Evolutionary conservation across 2,888 invertebrate genomes (phyloP), one percentile per base, ranked within the genome.

Genomic region (Dugesia japonica): DNA sequence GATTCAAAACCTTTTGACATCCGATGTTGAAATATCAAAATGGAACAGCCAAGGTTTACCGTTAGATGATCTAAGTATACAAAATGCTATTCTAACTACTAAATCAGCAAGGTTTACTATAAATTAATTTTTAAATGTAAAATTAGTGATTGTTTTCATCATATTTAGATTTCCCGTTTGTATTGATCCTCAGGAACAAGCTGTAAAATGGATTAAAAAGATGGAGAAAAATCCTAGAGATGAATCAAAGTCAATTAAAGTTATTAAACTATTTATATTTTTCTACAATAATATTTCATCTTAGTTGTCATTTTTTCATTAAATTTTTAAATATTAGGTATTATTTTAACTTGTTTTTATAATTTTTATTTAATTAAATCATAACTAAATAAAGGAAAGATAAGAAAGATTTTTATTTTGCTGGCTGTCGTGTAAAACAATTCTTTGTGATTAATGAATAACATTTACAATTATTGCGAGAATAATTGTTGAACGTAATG

Each of bases 151-250:
- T n/a, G n/a, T n/a, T n/a, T n/a, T n/a, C n/a, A n/a, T n/a, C n/a
- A n/a, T n/a, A n/a, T n/a, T 56, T 56, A 78, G 74, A 73, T 79
- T 72, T 72, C 78, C 79, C n/a, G 28, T 79, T n/a, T 79, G 79
- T 31, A 79, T 79, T 26, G 79, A 79, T 76, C 79, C 79, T 9
- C 79, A 79, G 33, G 73, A 79, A 42, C 79, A 79, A 42, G 79
- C 79, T 9, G 26, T 74, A n/a, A 74, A 73, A 28, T 79, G 78
- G 78, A 79, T 79, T 28, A 79, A 76, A 71, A 76, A 79, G 17
- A 79, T 72, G 73, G 78, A 78, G 26, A 73, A 79, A 28, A 78
- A 78, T 38, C 38, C 42, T 13, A 56, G 76, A 71, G 75, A 77
- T 78, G 56, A 78, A 71, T 42, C 42, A 4, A 77, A 77, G 15